Conservation (phyloP, 2,888 invertebrate species). For the Aporophyla nigra region DNA sequence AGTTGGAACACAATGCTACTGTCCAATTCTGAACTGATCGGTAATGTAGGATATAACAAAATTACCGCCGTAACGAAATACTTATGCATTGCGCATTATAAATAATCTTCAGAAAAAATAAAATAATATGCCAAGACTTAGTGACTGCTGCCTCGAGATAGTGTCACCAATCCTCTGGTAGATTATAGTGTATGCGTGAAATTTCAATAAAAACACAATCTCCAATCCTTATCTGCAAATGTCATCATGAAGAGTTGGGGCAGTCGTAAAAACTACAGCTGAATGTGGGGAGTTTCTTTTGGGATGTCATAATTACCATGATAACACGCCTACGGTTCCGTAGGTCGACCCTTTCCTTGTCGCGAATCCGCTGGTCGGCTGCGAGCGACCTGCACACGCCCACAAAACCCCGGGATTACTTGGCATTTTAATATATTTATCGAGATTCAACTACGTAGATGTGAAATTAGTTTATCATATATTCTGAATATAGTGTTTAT, state of each 20-base stretch:
- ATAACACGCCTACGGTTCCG: conserved; percentile 73
- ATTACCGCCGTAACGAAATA: conserved; percentile 45
- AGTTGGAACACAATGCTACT: conserved; percentile 64
- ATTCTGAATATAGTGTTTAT: not conserved
- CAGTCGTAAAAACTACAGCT: conserved; percentile 69
- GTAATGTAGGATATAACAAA: conserved; percentile 10
- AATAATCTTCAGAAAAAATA: not conserved
- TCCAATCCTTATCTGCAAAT: conserved; percentile 55
- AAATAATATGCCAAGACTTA: conserved; percentile 44
- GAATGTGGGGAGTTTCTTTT: conserved; percentile 68
- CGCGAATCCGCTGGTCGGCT: conserved; percentile 55
- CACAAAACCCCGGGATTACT: conserved; percentile 66
- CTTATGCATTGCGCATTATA: conserved; percentile 54
- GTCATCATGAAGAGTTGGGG: conserved; percentile 57
- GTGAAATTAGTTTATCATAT: conserved; percentile 21
- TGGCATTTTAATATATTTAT: conserved; percentile 61
- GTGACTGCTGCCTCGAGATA: conserved; percentile 61
- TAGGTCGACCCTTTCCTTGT: conserved; percentile 81
- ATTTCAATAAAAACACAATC: conserved; percentile 70
- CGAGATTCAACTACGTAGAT: conserved; percentile 30
- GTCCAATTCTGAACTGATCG: conserved; percentile 7
- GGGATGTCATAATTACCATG: conserved; percentile 79
- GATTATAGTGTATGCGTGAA: conserved; percentile 66
- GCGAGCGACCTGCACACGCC: conserved; percentile 68
- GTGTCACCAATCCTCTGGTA: conserved; percentile 26